phyloP scores from a whole-genome alignment of 2,888 invertebrate species.

The Leistus spinibarbis region DNA sequence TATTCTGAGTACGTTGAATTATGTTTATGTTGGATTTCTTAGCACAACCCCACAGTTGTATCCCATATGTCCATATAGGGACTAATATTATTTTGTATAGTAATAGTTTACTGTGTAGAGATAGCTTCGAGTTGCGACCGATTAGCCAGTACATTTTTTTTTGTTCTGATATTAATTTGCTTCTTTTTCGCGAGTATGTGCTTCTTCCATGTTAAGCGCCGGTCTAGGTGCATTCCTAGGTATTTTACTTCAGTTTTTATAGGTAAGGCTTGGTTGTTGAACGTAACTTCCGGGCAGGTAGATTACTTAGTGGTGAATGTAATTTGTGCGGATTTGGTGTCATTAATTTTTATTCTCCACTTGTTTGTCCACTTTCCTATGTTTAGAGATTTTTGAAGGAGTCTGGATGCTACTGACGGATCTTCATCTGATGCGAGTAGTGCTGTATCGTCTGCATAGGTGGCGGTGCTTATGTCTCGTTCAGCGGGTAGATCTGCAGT shows the following conservation, averaged over 20 bases:
- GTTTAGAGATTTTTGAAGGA: constrained; percentile 4
- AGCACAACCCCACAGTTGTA: not conserved
- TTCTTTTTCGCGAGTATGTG: constrained; percentile 40
- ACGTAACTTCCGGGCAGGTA: constrained; percentile 20
- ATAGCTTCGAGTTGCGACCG: not conserved
- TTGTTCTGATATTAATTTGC: constrained; percentile 35
- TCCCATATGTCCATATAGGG: not conserved
- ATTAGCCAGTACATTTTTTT: not conserved
- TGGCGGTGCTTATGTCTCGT: constrained; percentile 11
- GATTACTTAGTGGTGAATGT: too few relatives aligned
- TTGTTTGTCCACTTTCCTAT: constrained; percentile 12
- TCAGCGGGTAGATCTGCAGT: constrained; percentile 14
- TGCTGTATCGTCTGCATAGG: constrained; percentile 31
- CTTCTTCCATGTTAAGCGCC: constrained; percentile 37
- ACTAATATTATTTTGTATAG: not conserved
- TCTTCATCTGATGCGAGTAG: constrained; percentile 2
- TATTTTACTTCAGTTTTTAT: constrained; percentile 45
- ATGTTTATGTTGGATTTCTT: not conserved
- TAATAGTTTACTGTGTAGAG: not conserved
- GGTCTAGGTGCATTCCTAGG: constrained; percentile 41
- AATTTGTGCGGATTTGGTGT: constrained; percentile 27
- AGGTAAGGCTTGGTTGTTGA: constrained; percentile 45
- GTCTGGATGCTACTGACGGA: not conserved
- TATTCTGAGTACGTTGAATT: not conserved
- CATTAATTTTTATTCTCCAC: constrained; percentile 30